Evolutionary conservation across 2,888 invertebrate genomes (phyloP), one percentile per base, ranked within the genome.

Genomic region (Rhorus exstirpatorius): DNA sequence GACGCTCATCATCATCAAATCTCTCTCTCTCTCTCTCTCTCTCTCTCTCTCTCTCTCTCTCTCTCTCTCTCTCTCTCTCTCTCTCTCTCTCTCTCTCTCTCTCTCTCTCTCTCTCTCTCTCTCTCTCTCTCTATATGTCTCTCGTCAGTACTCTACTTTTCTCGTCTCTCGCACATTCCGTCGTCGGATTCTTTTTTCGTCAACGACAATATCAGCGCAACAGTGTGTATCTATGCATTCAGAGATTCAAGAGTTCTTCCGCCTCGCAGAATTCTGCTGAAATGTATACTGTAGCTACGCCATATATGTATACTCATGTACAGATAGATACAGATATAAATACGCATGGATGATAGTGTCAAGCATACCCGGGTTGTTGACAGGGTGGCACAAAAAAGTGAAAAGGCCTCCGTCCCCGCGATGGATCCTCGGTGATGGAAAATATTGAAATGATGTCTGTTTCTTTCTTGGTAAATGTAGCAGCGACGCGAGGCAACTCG

Each of bases 391-490:
- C 31, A 55, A 53, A 70, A 70, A 51, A 75, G 38, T 31, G 55
- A 26, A 38, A 58, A 17, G 41, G 31, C n/a, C 31, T 12, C 14
- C 3, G 17, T 53, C 46, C 53, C 38, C 49, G 26, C 74, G 53
- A 61, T 68, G 17, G 61, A 51, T 24, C 12, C 72, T 35, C 55
- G 78, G 55, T 58, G 61, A 63, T 71, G 44, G 61, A 74, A 81
- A 68, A 68, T 78, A 74, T 78, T 78, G 72, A 74, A 78, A 74
- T 74, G 71, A 81, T 81, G 19, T 74, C 55, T 78, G 67, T 72
- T 65, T 55, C 55, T 65, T 44, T 21, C 7, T 24, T 12, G 61
- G 31, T 55, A 3, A 53, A 24, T 55, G 31, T 60, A 60, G n/a
- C n/a, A 19, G 38, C 51, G 38, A 35, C 35, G 72, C 46, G 71